Evolutionary conservation across 2,888 invertebrate genomes (phyloP).

Genomic region (Nomada lathburiana): DNA sequence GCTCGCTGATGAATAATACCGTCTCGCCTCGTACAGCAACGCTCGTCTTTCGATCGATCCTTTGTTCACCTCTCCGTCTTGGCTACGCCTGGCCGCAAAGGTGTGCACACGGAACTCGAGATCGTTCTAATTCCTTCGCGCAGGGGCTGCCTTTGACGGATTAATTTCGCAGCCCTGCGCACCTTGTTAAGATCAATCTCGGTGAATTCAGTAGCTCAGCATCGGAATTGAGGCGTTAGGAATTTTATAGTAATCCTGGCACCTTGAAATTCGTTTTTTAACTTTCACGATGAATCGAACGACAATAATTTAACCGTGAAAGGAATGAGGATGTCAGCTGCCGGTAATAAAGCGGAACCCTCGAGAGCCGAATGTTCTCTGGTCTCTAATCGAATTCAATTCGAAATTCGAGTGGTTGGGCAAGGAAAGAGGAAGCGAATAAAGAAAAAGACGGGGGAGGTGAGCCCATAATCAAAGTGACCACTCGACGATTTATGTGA

Average conservation of each 20-base stretch:
- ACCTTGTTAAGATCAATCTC: neutral
- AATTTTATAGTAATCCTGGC: neutral
- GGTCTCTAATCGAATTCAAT: constrained; percentile 55
- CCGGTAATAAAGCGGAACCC: constrained; percentile 21
- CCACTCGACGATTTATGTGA: constrained; percentile 79
- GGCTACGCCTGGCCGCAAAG: constrained; percentile 38
- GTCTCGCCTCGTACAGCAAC: constrained; percentile 72
- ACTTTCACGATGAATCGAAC: no score
- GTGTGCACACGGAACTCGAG: constrained; percentile 34
- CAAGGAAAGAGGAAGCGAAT: constrained; percentile 15
- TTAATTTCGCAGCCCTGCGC: neutral
- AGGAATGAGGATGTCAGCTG: constrained; percentile 2
- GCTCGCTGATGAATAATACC: constrained; percentile 72
- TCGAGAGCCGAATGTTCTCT: constrained; percentile 6
- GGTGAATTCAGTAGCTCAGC: neutral
- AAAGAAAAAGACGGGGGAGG: constrained; percentile 37
- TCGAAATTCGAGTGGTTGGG: constrained; percentile 26
- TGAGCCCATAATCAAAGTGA: constrained; percentile 76
- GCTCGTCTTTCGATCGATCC: constrained; percentile 71
- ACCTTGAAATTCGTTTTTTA: neutral
- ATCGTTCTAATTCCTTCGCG: constrained; percentile 30
- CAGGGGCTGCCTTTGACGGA: neutral
- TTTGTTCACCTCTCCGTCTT: constrained; percentile 53
- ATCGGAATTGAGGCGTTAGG: neutral
- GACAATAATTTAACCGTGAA: neutral